phyloP scores from a whole-genome alignment of 2,113 vertebrate genomes.

The Mormoops blainvillei region DNA sequence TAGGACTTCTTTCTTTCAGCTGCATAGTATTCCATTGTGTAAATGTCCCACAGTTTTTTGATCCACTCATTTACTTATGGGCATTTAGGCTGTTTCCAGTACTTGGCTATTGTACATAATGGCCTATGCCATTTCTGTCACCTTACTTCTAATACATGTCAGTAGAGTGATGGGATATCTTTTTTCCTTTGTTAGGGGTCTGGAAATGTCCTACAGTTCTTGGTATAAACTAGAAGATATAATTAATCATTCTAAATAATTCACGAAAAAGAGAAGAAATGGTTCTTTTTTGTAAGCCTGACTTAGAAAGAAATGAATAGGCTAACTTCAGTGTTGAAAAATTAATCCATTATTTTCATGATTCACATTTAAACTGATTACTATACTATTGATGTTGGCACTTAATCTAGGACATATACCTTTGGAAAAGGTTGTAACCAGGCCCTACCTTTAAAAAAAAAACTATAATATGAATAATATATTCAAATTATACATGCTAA shows the following conservation, averaged over 20 bases:
- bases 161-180: background rate
- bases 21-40: too few species aligned
- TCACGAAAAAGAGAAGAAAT: background rate
- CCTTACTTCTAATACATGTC: background rate
- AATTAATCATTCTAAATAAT: constrained; percentile 12
- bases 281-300: background rate
- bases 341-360: constrained; percentile 26
- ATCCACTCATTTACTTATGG: too few species aligned
- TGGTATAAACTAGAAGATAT: background rate
- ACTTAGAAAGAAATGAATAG: constrained; percentile 22
- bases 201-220: background rate
- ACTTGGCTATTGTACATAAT: too few species aligned
- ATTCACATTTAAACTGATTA: constrained; percentile 1
- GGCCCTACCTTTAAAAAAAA: constrained; percentile 15
- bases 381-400: background rate
- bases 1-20: too few species aligned
- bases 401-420: background rate
- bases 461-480: background rate
- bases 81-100: too few species aligned
- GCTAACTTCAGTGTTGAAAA: background rate
- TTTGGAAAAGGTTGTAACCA: background rate
- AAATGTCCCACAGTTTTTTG: too few species aligned
- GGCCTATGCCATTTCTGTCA: background rate
- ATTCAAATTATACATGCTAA: background rate
- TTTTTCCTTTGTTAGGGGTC: background rate